Percentiles rank a stretch among this genome's conserved stretches.
These are phyloP conservation scores for Synergus laeviventris DNA, from an alignment of 2,888 invertebrate species.

Conservation along the genomic window DNA sequence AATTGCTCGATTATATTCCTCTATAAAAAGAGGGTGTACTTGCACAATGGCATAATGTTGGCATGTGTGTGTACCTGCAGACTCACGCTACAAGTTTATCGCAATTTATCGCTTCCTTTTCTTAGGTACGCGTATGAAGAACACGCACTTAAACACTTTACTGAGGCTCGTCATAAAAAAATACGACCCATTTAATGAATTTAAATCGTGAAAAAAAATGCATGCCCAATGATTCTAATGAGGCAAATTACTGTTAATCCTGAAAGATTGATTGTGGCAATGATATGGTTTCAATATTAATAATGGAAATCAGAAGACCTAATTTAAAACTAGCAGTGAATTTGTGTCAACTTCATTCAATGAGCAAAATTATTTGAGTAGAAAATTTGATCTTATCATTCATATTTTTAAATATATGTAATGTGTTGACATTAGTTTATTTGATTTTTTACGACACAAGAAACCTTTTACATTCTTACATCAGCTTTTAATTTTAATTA, in stretches of 20 bases:
- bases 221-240: neutral
- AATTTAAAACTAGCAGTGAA: no score
- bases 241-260: neutral
- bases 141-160: neutral
- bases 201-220: neutral
- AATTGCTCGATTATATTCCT: conserved; percentile 8
- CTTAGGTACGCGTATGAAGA: conserved; percentile 2
- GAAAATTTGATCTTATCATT: no score
- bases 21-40: neutral
- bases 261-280: neutral
- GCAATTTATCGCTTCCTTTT: conserved; percentile 22
- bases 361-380: no score
- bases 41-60: neutral
- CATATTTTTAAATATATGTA: no score
- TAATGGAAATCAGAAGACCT: neutral
- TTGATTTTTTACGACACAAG: no score
- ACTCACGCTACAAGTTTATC: conserved; percentile 23
- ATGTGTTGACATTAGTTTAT: no score
- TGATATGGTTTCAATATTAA: neutral
- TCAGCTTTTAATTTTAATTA: no score
- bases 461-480: no score
- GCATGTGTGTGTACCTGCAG: conserved; percentile 23
- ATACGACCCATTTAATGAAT: neutral
- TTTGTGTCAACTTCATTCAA: no score
- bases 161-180: neutral